Evolutionary conservation across 2,888 invertebrate genomes (phyloP).

Genomic region (Stenchaetothrips biformis): DNA sequence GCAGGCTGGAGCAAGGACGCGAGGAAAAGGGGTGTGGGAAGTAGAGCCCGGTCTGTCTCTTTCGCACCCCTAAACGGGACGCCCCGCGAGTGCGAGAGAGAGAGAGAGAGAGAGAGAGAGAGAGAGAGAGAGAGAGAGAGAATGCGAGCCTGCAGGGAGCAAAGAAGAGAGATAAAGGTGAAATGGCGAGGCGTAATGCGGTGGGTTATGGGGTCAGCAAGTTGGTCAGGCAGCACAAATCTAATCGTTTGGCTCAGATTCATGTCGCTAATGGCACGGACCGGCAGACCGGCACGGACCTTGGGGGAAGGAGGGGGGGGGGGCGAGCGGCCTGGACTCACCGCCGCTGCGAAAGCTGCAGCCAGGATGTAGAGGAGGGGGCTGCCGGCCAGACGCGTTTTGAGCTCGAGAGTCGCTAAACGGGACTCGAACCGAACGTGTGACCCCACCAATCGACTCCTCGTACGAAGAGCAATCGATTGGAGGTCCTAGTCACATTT

Average conservation of each 20-base stretch:
- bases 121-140: not conserved
- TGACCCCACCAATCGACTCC: no score
- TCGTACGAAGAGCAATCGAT: no score
- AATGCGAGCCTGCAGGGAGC: not conserved
- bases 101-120: not conserved
- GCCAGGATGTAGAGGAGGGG: no score
- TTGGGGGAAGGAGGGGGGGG: not conserved
- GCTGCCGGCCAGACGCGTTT: no score
- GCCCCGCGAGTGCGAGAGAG: no score
- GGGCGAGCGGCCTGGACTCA: not conserved
- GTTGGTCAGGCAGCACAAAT: constrained; percentile 13
- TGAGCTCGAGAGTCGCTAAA: no score
- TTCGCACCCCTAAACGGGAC: not conserved
- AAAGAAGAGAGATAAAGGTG: not conserved
- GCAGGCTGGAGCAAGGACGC: no score
- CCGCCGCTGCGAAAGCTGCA: not conserved
- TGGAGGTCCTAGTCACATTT: no score
- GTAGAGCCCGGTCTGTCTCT: no score
- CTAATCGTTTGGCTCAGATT: constrained; percentile 21
- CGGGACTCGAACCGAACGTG: no score
- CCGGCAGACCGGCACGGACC: not conserved
- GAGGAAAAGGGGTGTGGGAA: no score
- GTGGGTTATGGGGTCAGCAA: constrained; percentile 16
- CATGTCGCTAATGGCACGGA: constrained; percentile 19
- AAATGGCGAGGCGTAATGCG: constrained; percentile 13